Evolutionary conservation across 2,113 vertebrate species (phyloP).

Genomic region (Myrmecophaga tridactyla): DNA sequence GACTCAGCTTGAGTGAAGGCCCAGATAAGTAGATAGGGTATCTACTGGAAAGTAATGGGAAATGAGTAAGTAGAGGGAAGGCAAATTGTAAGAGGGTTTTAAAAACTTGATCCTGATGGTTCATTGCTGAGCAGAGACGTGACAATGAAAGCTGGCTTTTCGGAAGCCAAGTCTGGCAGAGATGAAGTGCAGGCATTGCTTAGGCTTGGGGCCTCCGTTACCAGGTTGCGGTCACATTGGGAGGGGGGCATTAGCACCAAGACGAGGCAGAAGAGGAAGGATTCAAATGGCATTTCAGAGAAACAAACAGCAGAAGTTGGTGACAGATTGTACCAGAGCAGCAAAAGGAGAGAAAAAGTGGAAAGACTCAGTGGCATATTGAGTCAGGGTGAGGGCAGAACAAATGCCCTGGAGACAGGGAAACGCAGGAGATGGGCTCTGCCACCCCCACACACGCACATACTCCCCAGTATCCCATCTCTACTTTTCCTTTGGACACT

Average conservation of each 20-base stretch:
- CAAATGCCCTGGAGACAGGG: neutral
- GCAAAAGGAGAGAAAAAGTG: neutral
- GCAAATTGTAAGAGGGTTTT: neutral
- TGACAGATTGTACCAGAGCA: slow-evolving; percentile 43
- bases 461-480: no score
- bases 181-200: neutral
- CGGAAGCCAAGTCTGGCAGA: neutral
- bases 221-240: neutral
- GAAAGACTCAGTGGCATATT: neutral
- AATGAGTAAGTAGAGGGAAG: neutral
- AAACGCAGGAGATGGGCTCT: neutral
- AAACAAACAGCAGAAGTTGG: slow-evolving; percentile 35
- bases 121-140: neutral
- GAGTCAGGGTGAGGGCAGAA: neutral
- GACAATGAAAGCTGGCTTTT: neutral
- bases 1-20: neutral
- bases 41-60: neutral
- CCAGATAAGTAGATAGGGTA: neutral
- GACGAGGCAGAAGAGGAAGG: neutral
- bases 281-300: slow-evolving; percentile 15
- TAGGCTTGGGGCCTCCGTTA: neutral
- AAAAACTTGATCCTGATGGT: neutral
- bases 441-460: fast-evolving
- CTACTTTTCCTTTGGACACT: neutral
- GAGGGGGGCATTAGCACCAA: neutral